phyloP scores from a whole-genome alignment of 2,888 invertebrate species.

The Phortica okadai region DNA sequence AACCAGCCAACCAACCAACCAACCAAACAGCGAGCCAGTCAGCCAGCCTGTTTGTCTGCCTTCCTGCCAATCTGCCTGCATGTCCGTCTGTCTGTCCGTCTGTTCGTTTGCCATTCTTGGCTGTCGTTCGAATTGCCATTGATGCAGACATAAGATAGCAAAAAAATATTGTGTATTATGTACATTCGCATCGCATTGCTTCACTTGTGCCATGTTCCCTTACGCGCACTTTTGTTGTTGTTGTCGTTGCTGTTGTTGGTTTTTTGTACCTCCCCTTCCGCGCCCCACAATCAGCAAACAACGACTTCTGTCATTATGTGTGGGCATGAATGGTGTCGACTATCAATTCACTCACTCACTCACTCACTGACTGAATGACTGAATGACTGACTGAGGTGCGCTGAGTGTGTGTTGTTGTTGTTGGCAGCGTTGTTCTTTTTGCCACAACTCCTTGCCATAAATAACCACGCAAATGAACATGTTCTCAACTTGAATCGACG shows the following conservation, averaged over 20 bases:
- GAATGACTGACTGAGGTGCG: not conserved
- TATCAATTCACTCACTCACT: too few species aligned
- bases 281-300: not conserved
- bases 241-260: not conserved
- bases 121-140: constrained; percentile 32
- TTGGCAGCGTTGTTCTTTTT: not conserved
- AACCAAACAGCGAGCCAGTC: not conserved
- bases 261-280: not conserved
- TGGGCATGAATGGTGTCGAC: not conserved
- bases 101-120: constrained; percentile 3
- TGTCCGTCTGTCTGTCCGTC: not conserved
- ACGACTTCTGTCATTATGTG: not conserved
- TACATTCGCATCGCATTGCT: not conserved
- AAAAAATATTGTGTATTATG: constrained; percentile 52
- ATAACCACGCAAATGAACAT: constrained; percentile 13
- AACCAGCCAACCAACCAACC: too few species aligned
- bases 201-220: not conserved
- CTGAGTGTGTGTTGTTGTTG: too few species aligned
- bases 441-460: not conserved
- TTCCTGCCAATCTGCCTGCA: not conserved
- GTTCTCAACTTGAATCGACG: constrained; percentile 14
- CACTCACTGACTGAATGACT: too few species aligned
- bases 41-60: not conserved
- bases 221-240: not conserved
- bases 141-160: constrained; percentile 70